Percentiles rank a stretch among this genome's conserved stretches.
phyloP scores from a whole-genome alignment of 2,888 invertebrate species.

The Himalopsyche japonica region DNA sequence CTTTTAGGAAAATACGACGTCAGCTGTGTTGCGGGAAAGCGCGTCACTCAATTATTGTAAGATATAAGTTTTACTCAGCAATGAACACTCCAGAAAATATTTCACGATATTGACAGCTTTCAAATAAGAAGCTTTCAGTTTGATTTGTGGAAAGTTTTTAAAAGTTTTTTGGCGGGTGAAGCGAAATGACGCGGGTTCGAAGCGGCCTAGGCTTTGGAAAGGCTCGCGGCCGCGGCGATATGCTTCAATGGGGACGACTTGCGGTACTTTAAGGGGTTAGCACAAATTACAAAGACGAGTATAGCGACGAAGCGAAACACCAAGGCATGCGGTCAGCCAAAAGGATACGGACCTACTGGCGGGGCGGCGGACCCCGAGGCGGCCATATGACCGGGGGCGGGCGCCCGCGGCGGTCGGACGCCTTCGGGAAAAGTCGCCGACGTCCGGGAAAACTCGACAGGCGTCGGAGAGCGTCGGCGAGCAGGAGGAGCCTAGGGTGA shows the following conservation, averaged over 20 bases:
- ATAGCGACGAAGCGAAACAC: conserved; percentile 62
- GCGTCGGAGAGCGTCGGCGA: conserved; percentile 15
- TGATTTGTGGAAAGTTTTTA: conserved; percentile 20
- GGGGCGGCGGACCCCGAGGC: conserved; percentile 32
- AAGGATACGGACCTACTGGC: conserved; percentile 61
- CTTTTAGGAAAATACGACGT: neutral
- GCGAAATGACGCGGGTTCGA: conserved; percentile 8
- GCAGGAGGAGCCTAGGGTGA: conserved; percentile 29
- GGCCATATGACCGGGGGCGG: conserved; percentile 38
- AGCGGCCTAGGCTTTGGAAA: conserved; percentile 17
- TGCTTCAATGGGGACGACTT: conserved; percentile 42
- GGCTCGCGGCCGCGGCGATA: conserved; percentile 43
- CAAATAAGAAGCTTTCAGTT: neutral
- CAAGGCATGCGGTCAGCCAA: conserved; percentile 65
- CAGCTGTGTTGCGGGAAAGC: conserved; percentile 5
- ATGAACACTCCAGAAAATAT: neutral
- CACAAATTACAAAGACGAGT: conserved; percentile 53
- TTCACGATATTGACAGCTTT: neutral
- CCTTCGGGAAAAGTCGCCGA: conserved; percentile 7
- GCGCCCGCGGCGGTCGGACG: conserved; percentile 18
- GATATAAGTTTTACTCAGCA: neutral
- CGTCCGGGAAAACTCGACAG: conserved; percentile 14
- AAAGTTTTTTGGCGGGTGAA: conserved; percentile 16
- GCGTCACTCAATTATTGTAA: conserved; percentile 5
- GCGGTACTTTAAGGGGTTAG: conserved; percentile 42